These are phyloP conservation scores for Catalaphyllia jardinei DNA, from an alignment of 64 coral and sea anemone species.

Conservation along the genomic window DNA sequence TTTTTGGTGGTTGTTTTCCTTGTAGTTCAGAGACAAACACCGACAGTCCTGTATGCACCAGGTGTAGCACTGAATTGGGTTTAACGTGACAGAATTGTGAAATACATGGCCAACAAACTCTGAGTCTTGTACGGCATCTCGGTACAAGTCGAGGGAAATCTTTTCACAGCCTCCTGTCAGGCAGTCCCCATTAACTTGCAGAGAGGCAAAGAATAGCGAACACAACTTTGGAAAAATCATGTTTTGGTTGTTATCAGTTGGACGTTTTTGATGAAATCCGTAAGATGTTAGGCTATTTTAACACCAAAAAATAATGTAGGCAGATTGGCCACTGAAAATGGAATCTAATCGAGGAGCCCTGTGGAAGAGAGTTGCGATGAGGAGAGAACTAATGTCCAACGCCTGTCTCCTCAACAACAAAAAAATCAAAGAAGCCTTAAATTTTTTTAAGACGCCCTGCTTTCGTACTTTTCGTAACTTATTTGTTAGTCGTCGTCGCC, in stretches of 20 bases:
- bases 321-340: too few relatives aligned
- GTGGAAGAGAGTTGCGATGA: too few relatives aligned
- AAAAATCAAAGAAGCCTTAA: too few relatives aligned
- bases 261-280: too few relatives aligned
- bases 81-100: background rate
- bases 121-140: background rate
- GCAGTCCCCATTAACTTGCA: background rate
- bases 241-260: background rate
- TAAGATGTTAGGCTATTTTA: too few relatives aligned
- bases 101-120: constrained; percentile 17
- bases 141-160: background rate
- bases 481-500: too few relatives aligned
- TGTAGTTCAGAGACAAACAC: constrained; percentile 13
- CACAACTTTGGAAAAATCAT: background rate
- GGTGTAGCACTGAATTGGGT: background rate
- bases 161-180: background rate
- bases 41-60: background rate
- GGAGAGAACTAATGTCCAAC: too few relatives aligned
- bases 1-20: background rate
- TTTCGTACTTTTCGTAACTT: too few relatives aligned
- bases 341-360: too few relatives aligned
- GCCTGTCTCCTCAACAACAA: too few relatives aligned
- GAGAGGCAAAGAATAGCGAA: background rate
- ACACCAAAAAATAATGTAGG: too few relatives aligned
- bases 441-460: too few relatives aligned